phyloP scores from a whole-genome alignment of 2,113 vertebrate genomes.

The Electrona antarctica region DNA sequence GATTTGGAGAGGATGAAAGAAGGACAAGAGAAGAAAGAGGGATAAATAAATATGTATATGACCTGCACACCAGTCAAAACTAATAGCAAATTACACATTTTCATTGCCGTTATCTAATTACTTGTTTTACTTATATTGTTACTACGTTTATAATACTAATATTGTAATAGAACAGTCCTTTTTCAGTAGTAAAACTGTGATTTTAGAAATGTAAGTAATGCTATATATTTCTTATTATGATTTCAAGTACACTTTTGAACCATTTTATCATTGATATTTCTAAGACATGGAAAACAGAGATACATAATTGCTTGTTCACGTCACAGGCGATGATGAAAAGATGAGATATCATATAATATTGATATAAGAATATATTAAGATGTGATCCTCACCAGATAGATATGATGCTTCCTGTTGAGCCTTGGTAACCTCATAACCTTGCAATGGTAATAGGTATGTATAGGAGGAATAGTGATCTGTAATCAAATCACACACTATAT shows the following conservation, averaged over 20 bases:
- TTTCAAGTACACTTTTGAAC: too few species aligned
- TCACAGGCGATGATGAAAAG: too few species aligned
- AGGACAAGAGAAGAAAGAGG: neutral
- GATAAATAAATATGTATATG: neutral
- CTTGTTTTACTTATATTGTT: too few species aligned
- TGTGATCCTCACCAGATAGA: conserved; percentile 77
- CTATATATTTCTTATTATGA: too few species aligned
- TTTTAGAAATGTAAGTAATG: too few species aligned
- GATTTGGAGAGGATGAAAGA: neutral
- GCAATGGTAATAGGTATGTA: conserved; percentile 82
- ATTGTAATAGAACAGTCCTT: neutral
- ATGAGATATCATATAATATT: too few species aligned
- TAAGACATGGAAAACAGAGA: neutral
- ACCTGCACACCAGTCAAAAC: neutral
- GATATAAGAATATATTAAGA: too few species aligned
- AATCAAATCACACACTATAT: conserved; percentile 15
- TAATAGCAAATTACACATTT: too few species aligned
- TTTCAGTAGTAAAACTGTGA: neutral
- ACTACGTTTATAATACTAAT: neutral
- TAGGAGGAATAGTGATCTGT: conserved; percentile 76
- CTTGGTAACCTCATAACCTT: conserved; percentile 75
- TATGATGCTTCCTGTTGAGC: conserved; percentile 77
- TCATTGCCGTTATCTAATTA: too few species aligned
- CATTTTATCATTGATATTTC: neutral
- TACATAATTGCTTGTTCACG: too few species aligned